Base-by-base conservation (phyloP, 2,113 vertebrate genomes). In the Dasyornis broadbenti region DNA sequence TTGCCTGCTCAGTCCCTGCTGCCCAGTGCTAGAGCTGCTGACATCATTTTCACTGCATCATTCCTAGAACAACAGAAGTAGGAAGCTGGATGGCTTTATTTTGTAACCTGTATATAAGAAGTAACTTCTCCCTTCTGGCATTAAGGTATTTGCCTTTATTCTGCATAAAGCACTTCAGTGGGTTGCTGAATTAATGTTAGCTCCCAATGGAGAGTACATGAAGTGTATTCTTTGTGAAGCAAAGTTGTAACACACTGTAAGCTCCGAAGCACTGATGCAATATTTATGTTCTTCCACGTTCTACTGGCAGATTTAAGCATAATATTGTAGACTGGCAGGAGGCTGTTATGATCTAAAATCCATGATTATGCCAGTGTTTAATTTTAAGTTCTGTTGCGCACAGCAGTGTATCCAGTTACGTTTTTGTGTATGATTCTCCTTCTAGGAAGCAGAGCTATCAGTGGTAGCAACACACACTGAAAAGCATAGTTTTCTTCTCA, bases 201-300 rank as follows among this genome's bases (percentile, higher is more conserved):
- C 49, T 96, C 70, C 85, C 92, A 81, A 56, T 91, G 79, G 92
- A 96, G 90, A 95, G 60, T 60, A 82, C 71, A 63, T 52, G 84
- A 90, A 90, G 59, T 72, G n/a, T 90, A 66, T 82, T 94, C 75
- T 60, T 96, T 75, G 80, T 72, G 70, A 91, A 92, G 52, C 53
- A 77, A 95, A 96, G 63, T 82, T 89, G 80, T 86, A 93, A 73
- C 87, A 82, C 2, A 37, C 70, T 93, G 94, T 91, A 92, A 95
- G 79, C 92, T 97, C 92, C 90, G 93, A 97, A 94, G 71, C 40
- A 77, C 82, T 92, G 66, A 94, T 96, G 93, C 78, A 95, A 83
- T 96, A 97, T 97, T 97, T 97, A 94, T 97, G 89, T 94, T 94
- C 50, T 90, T 90, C 70, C 85, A 89, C 4, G 26, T 94, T 95